Evolutionary conservation across 2,888 invertebrate genomes (phyloP).

Genomic region (Odontothrips loti): DNA sequence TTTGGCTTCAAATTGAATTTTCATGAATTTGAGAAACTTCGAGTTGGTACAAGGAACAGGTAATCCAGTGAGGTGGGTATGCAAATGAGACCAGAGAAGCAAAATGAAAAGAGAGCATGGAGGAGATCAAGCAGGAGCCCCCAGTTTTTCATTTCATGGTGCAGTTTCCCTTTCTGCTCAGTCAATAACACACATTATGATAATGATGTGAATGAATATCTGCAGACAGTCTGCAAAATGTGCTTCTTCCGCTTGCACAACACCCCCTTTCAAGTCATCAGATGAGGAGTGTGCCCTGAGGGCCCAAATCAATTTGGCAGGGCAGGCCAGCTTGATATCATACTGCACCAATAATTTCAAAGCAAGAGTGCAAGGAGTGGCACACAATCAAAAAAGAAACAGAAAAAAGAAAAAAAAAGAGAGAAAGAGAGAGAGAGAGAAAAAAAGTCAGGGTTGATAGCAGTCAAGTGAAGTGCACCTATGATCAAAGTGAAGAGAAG

Average conservation of each 20-base stretch:
- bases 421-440: conserved; percentile 30
- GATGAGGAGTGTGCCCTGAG: not conserved
- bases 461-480: no score
- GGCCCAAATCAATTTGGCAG: not conserved
- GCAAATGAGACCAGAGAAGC: conserved; percentile 22
- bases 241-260: not conserved
- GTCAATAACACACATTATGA: conserved; percentile 15
- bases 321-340: not conserved
- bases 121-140: conserved; percentile 22
- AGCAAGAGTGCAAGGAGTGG: not conserved
- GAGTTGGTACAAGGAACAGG: not conserved
- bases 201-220: conserved; percentile 7
- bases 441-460: conserved; percentile 32
- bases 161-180: not conserved
- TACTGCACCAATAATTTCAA: not conserved
- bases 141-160: not conserved
- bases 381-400: conserved; percentile 34
- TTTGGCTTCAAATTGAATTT: not conserved
- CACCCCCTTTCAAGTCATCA: not conserved
- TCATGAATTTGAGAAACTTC: not conserved
- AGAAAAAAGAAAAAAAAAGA: conserved; percentile 20
- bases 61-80: not conserved
- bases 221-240: not conserved
- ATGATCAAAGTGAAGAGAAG: no score
- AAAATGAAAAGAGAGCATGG: conserved; percentile 1